Evolutionary conservation across 2,113 vertebrate species (phyloP).

Genomic region (Lophotis ruficrista): DNA sequence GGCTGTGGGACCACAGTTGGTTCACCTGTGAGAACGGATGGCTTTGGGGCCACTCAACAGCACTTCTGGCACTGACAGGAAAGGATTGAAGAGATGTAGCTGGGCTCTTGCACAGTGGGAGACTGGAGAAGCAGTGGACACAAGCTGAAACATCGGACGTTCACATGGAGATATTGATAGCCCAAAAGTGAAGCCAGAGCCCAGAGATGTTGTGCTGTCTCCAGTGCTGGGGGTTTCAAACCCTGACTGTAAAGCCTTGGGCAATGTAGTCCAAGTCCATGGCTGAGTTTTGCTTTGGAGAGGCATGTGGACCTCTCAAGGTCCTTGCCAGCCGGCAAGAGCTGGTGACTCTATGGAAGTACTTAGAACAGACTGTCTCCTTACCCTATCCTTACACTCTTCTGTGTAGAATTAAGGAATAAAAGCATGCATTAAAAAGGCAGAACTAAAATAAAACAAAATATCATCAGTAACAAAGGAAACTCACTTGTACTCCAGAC

Average conservation of each 20-base stretch:
- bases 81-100: background rate
- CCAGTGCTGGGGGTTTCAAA: background rate
- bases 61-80: background rate
- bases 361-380: background rate
- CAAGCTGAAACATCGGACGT: background rate
- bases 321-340: background rate
- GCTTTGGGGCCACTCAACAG: background rate
- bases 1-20: background rate
- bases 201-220: background rate
- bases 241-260: background rate
- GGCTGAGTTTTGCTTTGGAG: background rate
- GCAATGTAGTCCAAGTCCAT: background rate
- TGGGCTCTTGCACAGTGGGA: background rate
- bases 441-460: background rate
- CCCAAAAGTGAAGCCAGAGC: background rate
- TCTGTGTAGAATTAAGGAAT: background rate
- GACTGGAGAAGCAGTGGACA: background rate
- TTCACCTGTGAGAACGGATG: background rate
- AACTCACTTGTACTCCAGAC: slow-evolving; percentile 91
- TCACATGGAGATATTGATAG: background rate
- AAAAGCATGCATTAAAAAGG: background rate
- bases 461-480: background rate
- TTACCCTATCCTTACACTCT: background rate
- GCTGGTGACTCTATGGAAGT: background rate
- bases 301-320: background rate